Conservation (phyloP, 2,797 vertebrate species). For the Macrochelys suwanniensis region DNA sequence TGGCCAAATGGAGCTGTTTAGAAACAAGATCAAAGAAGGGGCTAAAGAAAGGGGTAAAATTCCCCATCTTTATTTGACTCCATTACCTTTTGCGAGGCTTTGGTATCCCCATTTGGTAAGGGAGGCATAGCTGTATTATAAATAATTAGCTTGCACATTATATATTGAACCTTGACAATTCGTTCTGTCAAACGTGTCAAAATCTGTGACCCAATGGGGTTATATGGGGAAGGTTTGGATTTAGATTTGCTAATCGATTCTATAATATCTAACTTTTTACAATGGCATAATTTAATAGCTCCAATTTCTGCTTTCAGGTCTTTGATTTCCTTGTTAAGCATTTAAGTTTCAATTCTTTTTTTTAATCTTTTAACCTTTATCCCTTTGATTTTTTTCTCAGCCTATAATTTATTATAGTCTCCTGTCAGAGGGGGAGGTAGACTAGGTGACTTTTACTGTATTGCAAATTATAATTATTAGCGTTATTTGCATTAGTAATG, state of each 20-base stretch:
- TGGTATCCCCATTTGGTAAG: slow-evolving; percentile 27
- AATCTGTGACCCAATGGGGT: slow-evolving; percentile 68
- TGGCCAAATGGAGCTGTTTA: background rate
- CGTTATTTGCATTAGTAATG: slow-evolving; percentile 81
- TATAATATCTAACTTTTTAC: slow-evolving; percentile 67
- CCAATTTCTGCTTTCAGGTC: slow-evolving; percentile 72
- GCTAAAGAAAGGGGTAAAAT: background rate
- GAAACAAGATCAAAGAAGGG: background rate
- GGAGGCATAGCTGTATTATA: slow-evolving; percentile 27
- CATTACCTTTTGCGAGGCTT: background rate
- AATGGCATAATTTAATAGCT: slow-evolving; percentile 68
- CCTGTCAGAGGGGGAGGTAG: slow-evolving; percentile 73
- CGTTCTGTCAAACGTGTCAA: slow-evolving; percentile 68
- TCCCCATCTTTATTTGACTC: background rate
- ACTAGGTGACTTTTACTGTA: slow-evolving; percentile 79
- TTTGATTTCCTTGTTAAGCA: slow-evolving; percentile 69
- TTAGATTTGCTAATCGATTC: slow-evolving; percentile 65
- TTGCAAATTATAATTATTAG: slow-evolving; percentile 84
- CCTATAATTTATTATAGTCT: slow-evolving; percentile 81
- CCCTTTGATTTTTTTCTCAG: slow-evolving; percentile 77
- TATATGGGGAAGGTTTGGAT: slow-evolving; percentile 29
- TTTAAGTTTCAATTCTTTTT: slow-evolving; percentile 63
- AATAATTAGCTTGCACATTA: slow-evolving; percentile 69
- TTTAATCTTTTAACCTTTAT: slow-evolving; percentile 79
- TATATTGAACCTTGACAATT: slow-evolving; percentile 47